Conservation (phyloP, 1,140 invertebrate species). For the Habropoda laboriosa region DNA sequence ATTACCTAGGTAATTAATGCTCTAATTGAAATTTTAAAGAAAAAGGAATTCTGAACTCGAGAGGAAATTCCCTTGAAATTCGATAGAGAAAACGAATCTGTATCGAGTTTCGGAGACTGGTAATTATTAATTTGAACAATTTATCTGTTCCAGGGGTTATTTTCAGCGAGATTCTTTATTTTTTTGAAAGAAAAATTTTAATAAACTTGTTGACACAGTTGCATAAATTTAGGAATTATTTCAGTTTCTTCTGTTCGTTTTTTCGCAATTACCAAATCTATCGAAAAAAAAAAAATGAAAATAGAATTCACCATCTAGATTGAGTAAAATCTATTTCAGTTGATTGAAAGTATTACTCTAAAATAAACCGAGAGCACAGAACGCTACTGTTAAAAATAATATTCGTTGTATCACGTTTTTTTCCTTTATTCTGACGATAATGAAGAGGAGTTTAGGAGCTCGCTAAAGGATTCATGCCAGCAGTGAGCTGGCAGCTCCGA, state of each 20-base stretch:
- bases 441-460: background rate
- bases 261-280: too few relatives aligned
- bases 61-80: background rate
- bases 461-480: background rate
- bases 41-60: too few relatives aligned
- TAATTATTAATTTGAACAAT: background rate
- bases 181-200: too few relatives aligned
- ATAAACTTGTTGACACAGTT: too few relatives aligned
- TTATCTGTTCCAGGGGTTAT: background rate
- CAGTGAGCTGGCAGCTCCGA: conserved; percentile 5
- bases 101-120: background rate
- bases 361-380: background rate
- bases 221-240: too few relatives aligned
- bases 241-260: too few relatives aligned
- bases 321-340: too few relatives aligned
- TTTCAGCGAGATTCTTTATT: background rate
- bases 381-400: background rate
- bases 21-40: background rate
- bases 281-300: too few relatives aligned
- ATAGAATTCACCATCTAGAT: too few relatives aligned
- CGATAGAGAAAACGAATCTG: background rate
- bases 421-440: background rate
- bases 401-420: background rate
- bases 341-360: too few relatives aligned
- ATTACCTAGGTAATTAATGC: conserved; percentile 13